Evolutionary conservation across 2,797 vertebrate species (phyloP).

Genomic region (Anas georgica): DNA sequence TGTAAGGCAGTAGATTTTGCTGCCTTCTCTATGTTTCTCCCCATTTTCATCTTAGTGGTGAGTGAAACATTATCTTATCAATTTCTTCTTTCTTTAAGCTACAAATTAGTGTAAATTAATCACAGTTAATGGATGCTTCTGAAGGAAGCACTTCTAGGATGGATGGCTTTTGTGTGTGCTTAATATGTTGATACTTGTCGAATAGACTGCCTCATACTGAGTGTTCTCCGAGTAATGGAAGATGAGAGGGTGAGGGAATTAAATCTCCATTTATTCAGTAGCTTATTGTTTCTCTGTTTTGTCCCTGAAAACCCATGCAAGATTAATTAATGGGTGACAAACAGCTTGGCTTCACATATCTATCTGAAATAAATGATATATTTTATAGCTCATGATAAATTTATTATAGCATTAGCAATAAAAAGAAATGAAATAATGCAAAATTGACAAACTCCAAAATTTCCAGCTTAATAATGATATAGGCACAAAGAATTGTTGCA

Average conservation of each 20-base stretch:
- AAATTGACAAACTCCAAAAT: background rate
- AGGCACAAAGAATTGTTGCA: background rate
- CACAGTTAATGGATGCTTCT: slow-evolving; percentile 13
- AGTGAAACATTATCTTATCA: slow-evolving; percentile 5
- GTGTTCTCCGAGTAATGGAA: slow-evolving; percentile 17
- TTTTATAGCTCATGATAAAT: background rate
- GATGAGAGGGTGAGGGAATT: slow-evolving; percentile 43
- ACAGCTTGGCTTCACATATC: background rate
- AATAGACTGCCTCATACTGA: background rate
- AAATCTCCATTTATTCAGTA: slow-evolving; percentile 21
- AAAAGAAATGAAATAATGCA: background rate
- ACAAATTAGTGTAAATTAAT: slow-evolving; percentile 18
- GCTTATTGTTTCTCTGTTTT: slow-evolving; percentile 43
- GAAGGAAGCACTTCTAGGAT: background rate
- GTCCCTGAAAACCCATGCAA: slow-evolving; percentile 11
- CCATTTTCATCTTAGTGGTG: accelerated
- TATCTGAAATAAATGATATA: background rate
- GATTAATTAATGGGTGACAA: slow-evolving; percentile 42
- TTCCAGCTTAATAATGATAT: background rate
- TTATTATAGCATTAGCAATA: background rate
- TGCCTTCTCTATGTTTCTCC: background rate
- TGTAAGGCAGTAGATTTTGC: background rate
- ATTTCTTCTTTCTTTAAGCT: slow-evolving; percentile 2
- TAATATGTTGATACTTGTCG: slow-evolving; percentile 26
- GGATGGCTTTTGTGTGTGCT: slow-evolving; percentile 24